Evolutionary conservation across 2,113 vertebrate genomes (phyloP), one percentile per base, ranked within the genome.

Genomic region (Aix galericulata): DNA sequence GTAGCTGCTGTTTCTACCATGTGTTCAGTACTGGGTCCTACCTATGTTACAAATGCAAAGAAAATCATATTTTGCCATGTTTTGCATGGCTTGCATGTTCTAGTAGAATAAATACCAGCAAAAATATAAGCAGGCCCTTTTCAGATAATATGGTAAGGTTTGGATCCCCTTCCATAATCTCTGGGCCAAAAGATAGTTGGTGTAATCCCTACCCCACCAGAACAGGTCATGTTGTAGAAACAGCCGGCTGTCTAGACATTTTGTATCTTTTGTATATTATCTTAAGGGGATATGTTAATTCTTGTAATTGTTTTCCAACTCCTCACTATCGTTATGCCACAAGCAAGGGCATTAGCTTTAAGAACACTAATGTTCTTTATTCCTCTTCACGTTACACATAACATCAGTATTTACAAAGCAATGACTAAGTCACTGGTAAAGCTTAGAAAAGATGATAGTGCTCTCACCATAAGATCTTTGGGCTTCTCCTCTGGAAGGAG

Each of bases 1-100:
- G 76, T 96, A 90, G 90, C 76, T 96, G 86, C 90, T 96, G 40
- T 44, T 91, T 90, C 66, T 68, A 84, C 32, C 36, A n/a, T 64
- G 69, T 58, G 58, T 92, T 72, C 81, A 73, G 73, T 50, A 72
- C 56, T 95, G 23, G 4, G n/a, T 90, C 32, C 18, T 44, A 73
- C 69, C 48, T 66, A 52, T 25, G 52, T 86, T 68, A 78, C 32
- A 91, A 80, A 72, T 44, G 34, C 73, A 79, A 90, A 81, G 64
- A 71, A 88, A 62, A 90, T 36, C 2, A 42, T 55, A 18, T 21
- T 95, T 86, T 83, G 60, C 21, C 29, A 50, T 64, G 27, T 73
- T 79, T 94, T 82, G 68, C 80, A 89, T 55, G 36, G 53, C 69
- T 92, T 82, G 59, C 44, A 46, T 69, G 25, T 89, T 92, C 36